Base-by-base conservation (phyloP, 2,113 vertebrate species). In the Notarius lentiginosus region DNA sequence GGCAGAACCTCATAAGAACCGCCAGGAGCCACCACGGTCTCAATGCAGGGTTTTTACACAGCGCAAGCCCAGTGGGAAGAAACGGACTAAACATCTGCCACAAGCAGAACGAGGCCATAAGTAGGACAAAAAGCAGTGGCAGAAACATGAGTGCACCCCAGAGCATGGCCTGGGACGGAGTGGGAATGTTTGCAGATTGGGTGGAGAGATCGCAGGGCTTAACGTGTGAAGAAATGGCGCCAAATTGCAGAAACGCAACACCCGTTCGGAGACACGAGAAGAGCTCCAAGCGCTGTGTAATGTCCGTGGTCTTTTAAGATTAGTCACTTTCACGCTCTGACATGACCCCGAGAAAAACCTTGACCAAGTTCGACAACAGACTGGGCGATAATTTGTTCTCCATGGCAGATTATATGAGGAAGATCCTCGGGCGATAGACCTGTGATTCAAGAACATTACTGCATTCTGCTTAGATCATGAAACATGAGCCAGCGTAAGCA, bases 151-250 rank as follows among this genome's bases (percentile, higher is more conserved):
- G 11, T 34, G 53, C 14, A 61, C 27, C 27, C 1, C 6, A 68
- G 34, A 53, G 24, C 73, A 7, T 15, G 10, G 41, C 60, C 30
- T 34, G 47, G 24, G 72, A 51, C 18, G 0, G 47, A 55, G 73
- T n/a, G 12, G n/a, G 20, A 41, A 70, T 24, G 56, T 79, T 79
- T 27, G 63, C 47, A 79, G 49, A 83, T 8, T 66, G 56, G 72
- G 34, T 65, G 72, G 70, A 56, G 83, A 34, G 17, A 89, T 61
- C 73, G 63, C 10, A 49, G 20, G 27, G 63, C 8, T 79, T 56
- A 89, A 49, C 9, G 58, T 75, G 61, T 70, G 20, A 60, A 60
- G 65, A 70, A 58, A 60, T 49, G 47, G 58, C 47, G 14, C 65
- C 14, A 58, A 70, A 83, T 5, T n/a, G 24, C 27, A 7, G 4